Base-by-base conservation (phyloP, 2,888 invertebrate genomes). In the Caenorhabditis virilis region DNA sequence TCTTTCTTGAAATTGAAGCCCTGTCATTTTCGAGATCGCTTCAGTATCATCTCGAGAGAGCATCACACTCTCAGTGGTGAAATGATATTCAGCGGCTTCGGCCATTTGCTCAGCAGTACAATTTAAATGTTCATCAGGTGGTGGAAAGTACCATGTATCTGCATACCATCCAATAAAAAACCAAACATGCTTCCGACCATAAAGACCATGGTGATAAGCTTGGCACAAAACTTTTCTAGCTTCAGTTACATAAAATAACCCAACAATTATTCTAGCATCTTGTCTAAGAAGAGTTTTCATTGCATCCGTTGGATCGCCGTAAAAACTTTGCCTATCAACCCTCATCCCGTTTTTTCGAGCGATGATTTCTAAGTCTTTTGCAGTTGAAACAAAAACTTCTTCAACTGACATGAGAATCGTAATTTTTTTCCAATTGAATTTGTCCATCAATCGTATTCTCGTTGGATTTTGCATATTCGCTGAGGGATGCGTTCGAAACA, bases 81-180 rank as follows among this genome's bases (percentile, higher is more conserved):
- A 88, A 84, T 98, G 98, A 1, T 95, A 95, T 84, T 95, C 94
- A 1, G 97, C 93, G 0, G 95, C 95, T 76, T 89, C 88, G 42
- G 90, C 87, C 93, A 99, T 94, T 85, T 98, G 89, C 74, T 93
- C 92, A 60, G 89, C 88, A 0, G 93, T 93, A 84, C 98, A 98
- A 69, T 92, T 90, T 66, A 97, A 90, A 48, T 90, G 90, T 84
- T 93, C 92, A 39, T 85, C 85, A 6, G 69, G 67, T 5, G 91
- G 91, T 7, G 90, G 89, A 83, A 92, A 91, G 84, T 92, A 98
- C 98, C 98, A 99, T 83, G 95, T 94, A 85, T 98, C 95, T 83
- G 97, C 95, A 85, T 98, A 98, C 95, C 95, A 95, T 89, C 95
- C 98, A 79, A 98, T 97, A 85, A 98, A 94, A 85, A 97, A 94